Base-by-base conservation (phyloP, 2,888 invertebrate genomes). In the Drosophila meridionalis region DNA sequence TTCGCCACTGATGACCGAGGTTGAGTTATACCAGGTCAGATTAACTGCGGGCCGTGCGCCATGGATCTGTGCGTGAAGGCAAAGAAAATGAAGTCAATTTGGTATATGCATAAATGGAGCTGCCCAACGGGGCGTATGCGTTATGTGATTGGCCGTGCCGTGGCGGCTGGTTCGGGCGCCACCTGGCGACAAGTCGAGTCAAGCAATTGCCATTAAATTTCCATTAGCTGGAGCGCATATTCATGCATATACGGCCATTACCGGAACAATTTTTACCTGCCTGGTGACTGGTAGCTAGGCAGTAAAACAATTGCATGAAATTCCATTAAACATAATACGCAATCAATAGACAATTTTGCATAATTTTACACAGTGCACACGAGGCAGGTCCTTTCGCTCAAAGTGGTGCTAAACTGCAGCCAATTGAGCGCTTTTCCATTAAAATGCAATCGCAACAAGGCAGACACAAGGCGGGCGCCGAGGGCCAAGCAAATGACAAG, bases 1-100 rank as follows among this genome's bases (percentile, higher is more conserved):
- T 63, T 87, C 90, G 12, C 91, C 87, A 61, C 85, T 85, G 57
- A 93, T 91, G 11, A 82, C 91, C n/a, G 75, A 55, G 0, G 96
- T 95, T 26, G 96, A 96, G 92, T 98, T 98, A 93, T 95, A 96
- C 98, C 98, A 98, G 68, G 96, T 95, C 70, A 98, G 95, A 82
- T 95, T 95, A 11, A 98, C 98, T 0, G 97, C 95, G 0, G 98
- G 98, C 55, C 96, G 94, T 0, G 98, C 97, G 0, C 97, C 97
- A 43, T 95, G 95, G 4, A 97, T 97, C 70, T 93, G 83, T 42
- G 8, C 40, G 30, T 32, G 20, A 47, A 36, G 14, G 7, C 4
- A 7, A 34, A 26, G 11, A 36, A 9, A 45, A 48, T 6, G 34
- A 9, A 68, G 50, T 43, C n/a, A 66, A 32, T 47, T 28, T 26